A percentile compares a stretch with the other conserved stretches of the same genome.
Conservation (phyloP, 1,140 invertebrate species). For the Argopecten irradians region DNA sequence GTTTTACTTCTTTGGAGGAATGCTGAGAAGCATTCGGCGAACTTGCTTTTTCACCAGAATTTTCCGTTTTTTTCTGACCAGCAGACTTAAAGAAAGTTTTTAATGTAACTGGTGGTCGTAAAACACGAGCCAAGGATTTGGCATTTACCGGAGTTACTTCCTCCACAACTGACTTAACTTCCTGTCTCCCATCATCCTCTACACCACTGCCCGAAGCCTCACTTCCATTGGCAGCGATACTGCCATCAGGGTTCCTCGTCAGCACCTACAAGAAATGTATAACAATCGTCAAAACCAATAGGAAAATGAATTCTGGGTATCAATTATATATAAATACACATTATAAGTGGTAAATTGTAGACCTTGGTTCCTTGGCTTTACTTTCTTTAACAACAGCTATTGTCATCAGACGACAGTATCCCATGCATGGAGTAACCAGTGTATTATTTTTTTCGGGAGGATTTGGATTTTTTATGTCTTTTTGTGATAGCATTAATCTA, state of each 20-base stretch:
- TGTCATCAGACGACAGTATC: no score
- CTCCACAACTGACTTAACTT: conserved; percentile 50
- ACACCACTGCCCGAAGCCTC: neutral
- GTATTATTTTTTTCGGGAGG: no score
- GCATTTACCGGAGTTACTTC: conserved; percentile 59
- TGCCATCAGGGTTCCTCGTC: neutral
- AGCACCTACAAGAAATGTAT: neutral
- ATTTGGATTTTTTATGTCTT: no score
- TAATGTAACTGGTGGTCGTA: conserved; percentile 69
- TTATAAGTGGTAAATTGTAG: no score
- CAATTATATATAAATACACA: neutral
- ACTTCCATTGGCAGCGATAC: neutral
- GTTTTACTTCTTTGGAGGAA: neutral
- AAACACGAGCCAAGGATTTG: conserved; percentile 63
- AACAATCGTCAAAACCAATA: neutral
- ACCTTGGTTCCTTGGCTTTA: no score
- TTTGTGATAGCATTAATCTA: no score
- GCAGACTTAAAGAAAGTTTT: conserved; percentile 71
- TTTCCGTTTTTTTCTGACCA: neutral
- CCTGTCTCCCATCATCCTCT: neutral
- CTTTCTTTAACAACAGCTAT: no score
- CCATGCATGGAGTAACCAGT: no score
- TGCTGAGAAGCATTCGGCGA: neutral
- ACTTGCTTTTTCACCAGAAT: neutral
- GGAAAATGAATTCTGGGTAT: neutral